Evolutionary conservation across 1,140 invertebrate species (phyloP).

Genomic region (Heliothis virescens): DNA sequence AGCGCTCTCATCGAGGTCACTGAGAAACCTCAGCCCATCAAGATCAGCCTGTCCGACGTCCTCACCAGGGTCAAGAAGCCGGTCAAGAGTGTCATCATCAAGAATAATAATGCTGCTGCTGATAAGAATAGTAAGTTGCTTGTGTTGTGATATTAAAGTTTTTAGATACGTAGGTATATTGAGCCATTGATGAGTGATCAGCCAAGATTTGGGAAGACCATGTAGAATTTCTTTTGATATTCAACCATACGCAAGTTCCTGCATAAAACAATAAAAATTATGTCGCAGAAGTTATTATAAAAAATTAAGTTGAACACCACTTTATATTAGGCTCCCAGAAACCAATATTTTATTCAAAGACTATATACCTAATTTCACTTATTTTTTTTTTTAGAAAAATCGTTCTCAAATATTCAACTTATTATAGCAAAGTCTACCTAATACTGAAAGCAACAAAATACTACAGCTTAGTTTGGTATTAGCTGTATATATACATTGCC

Average conservation of each 20-base stretch:
- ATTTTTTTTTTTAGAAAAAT: background rate
- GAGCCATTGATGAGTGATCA: too few relatives aligned
- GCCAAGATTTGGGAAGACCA: too few relatives aligned
- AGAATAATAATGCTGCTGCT: slow-evolving; percentile 78
- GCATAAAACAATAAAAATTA: too few relatives aligned
- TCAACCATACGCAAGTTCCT: too few relatives aligned
- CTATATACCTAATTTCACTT: too few relatives aligned
- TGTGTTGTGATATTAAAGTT: background rate
- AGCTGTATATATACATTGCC: slow-evolving; percentile 9
- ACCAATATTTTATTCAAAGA: too few relatives aligned
- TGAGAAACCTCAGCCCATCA: slow-evolving; percentile 92
- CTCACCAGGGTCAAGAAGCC: slow-evolving; percentile 89
- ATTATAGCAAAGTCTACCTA: background rate
- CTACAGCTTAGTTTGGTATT: background rate
- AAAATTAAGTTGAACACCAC: too few relatives aligned
- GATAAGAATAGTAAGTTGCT: slow-evolving; percentile 86
- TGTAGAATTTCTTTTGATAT: too few relatives aligned
- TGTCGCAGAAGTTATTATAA: too few relatives aligned
- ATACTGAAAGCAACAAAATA: background rate
- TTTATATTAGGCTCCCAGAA: too few relatives aligned
- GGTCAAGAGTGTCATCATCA: slow-evolving; percentile 87
- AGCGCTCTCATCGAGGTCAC: slow-evolving; percentile 80
- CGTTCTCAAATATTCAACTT: too few relatives aligned
- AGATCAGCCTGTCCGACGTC: slow-evolving; percentile 92
- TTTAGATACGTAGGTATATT: too few relatives aligned